Conservation (phyloP, 2,888 invertebrate species). For the Gastracanthus pulcherrimus region DNA sequence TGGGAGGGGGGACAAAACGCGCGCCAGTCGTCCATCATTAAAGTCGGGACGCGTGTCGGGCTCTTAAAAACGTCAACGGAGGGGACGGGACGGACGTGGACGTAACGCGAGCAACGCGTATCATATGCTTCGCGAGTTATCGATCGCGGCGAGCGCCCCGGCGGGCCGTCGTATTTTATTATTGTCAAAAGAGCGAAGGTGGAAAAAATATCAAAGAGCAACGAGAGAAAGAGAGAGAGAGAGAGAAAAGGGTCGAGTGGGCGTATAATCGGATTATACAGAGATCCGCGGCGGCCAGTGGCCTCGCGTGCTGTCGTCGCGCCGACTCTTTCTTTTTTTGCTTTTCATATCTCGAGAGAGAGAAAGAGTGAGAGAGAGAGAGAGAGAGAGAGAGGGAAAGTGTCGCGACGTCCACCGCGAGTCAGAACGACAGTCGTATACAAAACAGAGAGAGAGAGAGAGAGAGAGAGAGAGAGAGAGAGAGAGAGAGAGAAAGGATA, state of each 20-base stretch:
- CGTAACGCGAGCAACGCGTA: constrained; percentile 24
- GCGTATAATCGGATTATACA: constrained; percentile 33
- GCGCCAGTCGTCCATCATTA: background rate
- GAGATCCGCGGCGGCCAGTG: constrained; percentile 4
- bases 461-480: constrained; percentile 32
- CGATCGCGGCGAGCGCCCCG: constrained; percentile 11
- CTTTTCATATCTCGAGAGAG: constrained; percentile 29
- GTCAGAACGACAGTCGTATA: constrained; percentile 6
- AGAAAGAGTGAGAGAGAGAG: too few relatives aligned
- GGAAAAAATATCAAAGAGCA: background rate
- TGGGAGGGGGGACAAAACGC: background rate
- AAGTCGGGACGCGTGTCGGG: background rate
- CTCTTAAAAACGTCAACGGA: constrained; percentile 8
- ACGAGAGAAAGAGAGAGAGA: background rate
- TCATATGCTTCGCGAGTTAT: constrained; percentile 38
- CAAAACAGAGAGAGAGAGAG: constrained; percentile 36
- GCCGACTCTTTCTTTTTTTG: background rate
- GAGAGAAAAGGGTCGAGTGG: background rate
- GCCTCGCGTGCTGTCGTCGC: constrained; percentile 32
- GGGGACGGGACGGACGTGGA: background rate
- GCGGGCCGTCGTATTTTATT: constrained; percentile 28
- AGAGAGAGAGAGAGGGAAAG: too few relatives aligned
- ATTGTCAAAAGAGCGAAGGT: background rate
- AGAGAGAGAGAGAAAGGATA: constrained; percentile 50
- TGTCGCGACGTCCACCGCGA: constrained; percentile 32